Evolutionary conservation across 2,113 vertebrate species (phyloP).

Genomic region (Sapajus apella): DNA sequence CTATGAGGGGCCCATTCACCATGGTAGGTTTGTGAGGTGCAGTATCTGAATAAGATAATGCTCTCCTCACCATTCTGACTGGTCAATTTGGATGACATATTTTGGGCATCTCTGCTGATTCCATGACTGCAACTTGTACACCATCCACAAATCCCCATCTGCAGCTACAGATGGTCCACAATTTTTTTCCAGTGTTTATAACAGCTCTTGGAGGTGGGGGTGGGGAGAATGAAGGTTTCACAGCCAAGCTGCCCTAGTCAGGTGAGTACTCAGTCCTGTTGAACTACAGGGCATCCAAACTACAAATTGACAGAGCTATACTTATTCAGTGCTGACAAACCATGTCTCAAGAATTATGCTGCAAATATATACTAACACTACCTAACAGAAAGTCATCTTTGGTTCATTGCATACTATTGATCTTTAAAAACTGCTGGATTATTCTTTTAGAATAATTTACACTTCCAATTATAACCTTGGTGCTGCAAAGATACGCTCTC

Average conservation of each 20-base stretch:
- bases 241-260: slow-evolving; percentile 60
- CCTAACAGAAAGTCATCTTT: slow-evolving; percentile 15
- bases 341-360: not conserved
- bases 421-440: not conserved
- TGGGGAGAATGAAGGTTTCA: slow-evolving; percentile 38
- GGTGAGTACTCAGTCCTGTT: slow-evolving; percentile 29
- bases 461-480: not conserved
- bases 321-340: not conserved
- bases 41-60: slow-evolving; percentile 61
- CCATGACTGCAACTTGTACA: slow-evolving; percentile 83
- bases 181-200: slow-evolving; percentile 67
- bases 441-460: slow-evolving; percentile 18
- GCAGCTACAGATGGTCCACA: slow-evolving; percentile 84
- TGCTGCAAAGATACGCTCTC: not conserved
- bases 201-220: slow-evolving; percentile 74
- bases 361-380: not conserved
- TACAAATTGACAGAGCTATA: not conserved
- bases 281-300: not conserved
- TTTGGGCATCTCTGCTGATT: slow-evolving; percentile 85
- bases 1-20: slow-evolving; percentile 60
- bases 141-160: slow-evolving; percentile 87
- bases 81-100: slow-evolving; percentile 86
- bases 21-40: slow-evolving; percentile 34
- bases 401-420: accelerated
- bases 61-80: slow-evolving; percentile 76